Base-by-base conservation (phyloP, 2,797 vertebrate genomes). In the Echiichthys vipera region DNA sequence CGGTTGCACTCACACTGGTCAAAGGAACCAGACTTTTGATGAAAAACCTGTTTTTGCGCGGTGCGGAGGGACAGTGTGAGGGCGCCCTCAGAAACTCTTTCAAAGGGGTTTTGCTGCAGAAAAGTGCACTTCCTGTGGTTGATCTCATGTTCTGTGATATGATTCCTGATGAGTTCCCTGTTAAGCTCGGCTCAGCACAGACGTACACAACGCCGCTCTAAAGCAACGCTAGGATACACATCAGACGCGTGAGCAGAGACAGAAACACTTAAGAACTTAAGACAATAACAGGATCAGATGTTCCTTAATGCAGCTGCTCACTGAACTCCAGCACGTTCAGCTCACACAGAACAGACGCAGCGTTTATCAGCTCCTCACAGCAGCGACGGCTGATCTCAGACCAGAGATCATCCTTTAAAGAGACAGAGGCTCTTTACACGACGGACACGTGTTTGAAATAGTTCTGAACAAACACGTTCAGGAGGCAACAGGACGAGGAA, bases 201-300 rank as follows among this genome's bases (percentile, higher is more conserved):
- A n/a, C n/a, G n/a, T n/a, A n/a, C n/a, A n/a, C n/a, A n/a, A n/a
- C n/a, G n/a, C n/a, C n/a, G n/a, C n/a, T n/a, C n/a, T n/a, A 22
- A 7, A 43, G 40, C 57, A 34, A 51, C n/a, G 20, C 11, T 20
- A 42, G 12, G 55, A 79, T 42, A 47, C 24, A 46, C 73, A 72
- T 54, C 36, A 34, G 40, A 59, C 5, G 55, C 53, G 46, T 57
- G 27, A 54, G 17, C 46, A 58, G 62, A 73, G 81, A 63, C 58
- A 77, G 77, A 54, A 80, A 75, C 32, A 50, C n/a, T n/a, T 71
- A 73, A 83, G 73, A 78, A 64, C 50, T 77, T 82, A 57, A 83
- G 65, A 77, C 72, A 84, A 72, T 78, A 87, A 87, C 71, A 78
- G 77, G 77, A 84, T 87, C n/a, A 71, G 30, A 68, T 37, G 37